Conservation (phyloP, 2,113 vertebrate species). For the Actinemys pallida region DNA sequence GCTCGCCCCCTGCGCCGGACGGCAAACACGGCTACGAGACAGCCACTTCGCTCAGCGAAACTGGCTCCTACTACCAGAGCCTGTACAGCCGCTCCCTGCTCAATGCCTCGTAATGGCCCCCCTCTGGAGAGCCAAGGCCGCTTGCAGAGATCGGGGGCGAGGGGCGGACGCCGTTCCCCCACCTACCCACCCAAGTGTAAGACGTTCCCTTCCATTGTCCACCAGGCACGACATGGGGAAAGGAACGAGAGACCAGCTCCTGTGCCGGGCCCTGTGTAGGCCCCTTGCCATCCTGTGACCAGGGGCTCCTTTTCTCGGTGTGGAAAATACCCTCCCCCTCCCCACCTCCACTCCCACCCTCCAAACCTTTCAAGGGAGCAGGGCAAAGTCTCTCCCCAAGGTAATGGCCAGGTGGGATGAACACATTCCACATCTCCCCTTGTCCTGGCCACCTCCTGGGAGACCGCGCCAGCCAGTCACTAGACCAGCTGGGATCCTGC, state of each 20-base stretch:
- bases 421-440: neutral
- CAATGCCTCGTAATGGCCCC: slow-evolving; percentile 83
- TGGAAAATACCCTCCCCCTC: neutral
- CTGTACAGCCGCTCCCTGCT: slow-evolving; percentile 92
- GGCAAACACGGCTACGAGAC: slow-evolving; percentile 86
- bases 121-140: neutral
- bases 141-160: neutral
- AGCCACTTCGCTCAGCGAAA: slow-evolving; percentile 80
- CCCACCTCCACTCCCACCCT: neutral
- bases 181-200: neutral
- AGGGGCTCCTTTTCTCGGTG: neutral
- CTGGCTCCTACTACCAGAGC: slow-evolving; percentile 89
- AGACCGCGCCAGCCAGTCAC: too few species aligned
- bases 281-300: neutral
- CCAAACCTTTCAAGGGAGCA: neutral
- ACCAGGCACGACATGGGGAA: neutral
- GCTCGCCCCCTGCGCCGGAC: slow-evolving; percentile 74
- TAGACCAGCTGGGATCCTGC: too few species aligned
- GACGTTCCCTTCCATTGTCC: neutral
- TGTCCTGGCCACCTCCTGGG: neutral
- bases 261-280: neutral
- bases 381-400: neutral
- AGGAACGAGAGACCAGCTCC: neutral
- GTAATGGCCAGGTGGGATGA: neutral
- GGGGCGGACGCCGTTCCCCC: neutral